Percentiles rank a stretch among this genome's conserved stretches.
phyloP scores from a whole-genome alignment of 1,140 invertebrate genomes.

The Helicorthomorpha holstii region DNA sequence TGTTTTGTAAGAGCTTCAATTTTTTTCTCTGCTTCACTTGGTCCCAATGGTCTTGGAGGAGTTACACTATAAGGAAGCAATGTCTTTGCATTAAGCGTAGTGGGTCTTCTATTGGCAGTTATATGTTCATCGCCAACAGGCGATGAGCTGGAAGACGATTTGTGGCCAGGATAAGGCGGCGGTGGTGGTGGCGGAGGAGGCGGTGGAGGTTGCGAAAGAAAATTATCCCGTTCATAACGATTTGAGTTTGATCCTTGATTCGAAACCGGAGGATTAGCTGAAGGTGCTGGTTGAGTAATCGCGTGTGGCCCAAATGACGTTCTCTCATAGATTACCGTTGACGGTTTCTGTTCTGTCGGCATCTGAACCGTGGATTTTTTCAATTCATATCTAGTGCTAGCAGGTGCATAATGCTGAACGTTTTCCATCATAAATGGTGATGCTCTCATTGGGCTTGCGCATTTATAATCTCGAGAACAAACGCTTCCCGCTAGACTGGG shows the following conservation, averaged over 20 bases:
- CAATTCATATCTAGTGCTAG: neutral
- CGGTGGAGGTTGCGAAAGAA: neutral
- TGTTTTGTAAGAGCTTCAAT: constrained; percentile 27
- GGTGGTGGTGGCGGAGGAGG: constrained; percentile 13
- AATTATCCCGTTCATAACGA: neutral
- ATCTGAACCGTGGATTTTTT: neutral
- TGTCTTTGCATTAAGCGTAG: constrained; percentile 39
- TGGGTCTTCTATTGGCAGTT: neutral
- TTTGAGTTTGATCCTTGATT: neutral
- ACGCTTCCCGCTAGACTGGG: too few species aligned
- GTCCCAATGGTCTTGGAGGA: constrained; percentile 30
- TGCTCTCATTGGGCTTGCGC: neutral
- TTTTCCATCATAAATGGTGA: neutral
- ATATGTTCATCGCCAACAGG: constrained; percentile 8
- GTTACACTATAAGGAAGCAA: constrained; percentile 74
- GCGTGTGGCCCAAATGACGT: neutral
- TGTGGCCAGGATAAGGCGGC: constrained; percentile 16
- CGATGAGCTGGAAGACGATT: constrained; percentile 6
- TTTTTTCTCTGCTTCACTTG: constrained; percentile 28
- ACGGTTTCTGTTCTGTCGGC: neutral
- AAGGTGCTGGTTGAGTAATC: neutral
- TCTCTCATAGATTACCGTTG: neutral
- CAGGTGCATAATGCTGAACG: neutral
- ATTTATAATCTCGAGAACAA: neutral
- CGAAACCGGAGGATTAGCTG: neutral